phyloP scores from a whole-genome alignment of 1,140 invertebrate genomes.

The Cydia pomonella region DNA sequence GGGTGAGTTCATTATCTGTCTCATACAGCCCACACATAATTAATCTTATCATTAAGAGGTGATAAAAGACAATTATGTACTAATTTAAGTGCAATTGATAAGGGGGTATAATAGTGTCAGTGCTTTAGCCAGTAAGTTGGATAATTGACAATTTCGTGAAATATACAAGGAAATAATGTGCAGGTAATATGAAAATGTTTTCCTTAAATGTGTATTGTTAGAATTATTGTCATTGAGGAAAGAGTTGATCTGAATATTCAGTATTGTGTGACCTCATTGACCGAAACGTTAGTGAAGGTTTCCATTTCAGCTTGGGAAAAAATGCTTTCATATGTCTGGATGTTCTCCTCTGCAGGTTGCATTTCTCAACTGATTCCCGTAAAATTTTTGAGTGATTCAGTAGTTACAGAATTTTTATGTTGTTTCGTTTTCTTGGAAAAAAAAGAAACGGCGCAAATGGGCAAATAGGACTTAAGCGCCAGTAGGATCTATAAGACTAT shows the following conservation, averaged over 20 bases:
- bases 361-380: too few relatives aligned
- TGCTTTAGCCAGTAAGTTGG: background rate
- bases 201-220: background rate
- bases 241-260: background rate
- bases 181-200: background rate
- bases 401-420: too few relatives aligned
- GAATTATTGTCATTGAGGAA: background rate
- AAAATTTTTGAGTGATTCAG: too few relatives aligned
- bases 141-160: background rate
- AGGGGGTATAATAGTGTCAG: background rate
- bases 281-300: too few relatives aligned
- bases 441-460: too few relatives aligned
- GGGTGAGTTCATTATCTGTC: background rate
- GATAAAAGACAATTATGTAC: constrained; percentile 1
- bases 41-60: constrained; percentile 12
- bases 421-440: too few relatives aligned
- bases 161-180: background rate
- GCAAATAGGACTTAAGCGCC: too few relatives aligned
- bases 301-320: too few relatives aligned
- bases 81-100: constrained; percentile 12
- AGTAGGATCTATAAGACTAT: too few relatives aligned
- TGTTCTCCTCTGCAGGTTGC: too few relatives aligned
- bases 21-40: background rate
- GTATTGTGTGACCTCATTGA: background rate
- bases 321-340: too few relatives aligned